These are phyloP conservation scores for Cariama cristata DNA, from an alignment of 2,113 vertebrate species.

Conservation along the genomic window DNA sequence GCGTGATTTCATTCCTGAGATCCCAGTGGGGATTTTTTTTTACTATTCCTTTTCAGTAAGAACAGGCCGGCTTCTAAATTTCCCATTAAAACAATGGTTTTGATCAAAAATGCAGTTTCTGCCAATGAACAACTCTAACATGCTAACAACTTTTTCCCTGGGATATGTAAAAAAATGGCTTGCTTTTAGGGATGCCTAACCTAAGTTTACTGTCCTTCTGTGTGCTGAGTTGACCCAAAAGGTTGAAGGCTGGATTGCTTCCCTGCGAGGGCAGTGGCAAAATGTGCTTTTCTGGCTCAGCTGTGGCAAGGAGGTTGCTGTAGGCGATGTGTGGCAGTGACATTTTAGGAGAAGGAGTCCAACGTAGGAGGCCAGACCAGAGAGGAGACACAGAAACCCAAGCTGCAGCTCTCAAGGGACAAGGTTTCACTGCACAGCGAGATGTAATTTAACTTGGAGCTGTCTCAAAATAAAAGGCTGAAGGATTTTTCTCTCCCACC, in stretches of 20 bases:
- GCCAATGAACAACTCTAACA: background rate
- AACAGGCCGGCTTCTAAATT: background rate
- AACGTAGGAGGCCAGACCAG: background rate
- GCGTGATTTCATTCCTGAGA: background rate
- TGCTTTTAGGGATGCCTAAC: background rate
- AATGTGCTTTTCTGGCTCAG: background rate
- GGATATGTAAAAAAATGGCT: background rate
- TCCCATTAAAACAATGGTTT: background rate
- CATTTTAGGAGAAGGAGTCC: background rate
- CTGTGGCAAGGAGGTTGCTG: background rate
- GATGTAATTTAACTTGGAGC: background rate
- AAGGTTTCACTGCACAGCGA: rapidly evolving
- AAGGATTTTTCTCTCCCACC: background rate
- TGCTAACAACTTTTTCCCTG: rapidly evolving
- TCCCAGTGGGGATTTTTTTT: background rate
- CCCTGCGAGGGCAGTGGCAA: background rate
- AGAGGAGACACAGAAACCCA: background rate
- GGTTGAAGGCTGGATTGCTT: background rate
- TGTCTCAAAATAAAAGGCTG: constrained; percentile 2
- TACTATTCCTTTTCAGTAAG: background rate
- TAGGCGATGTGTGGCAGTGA: background rate
- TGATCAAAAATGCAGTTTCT: background rate
- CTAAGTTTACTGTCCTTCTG: background rate
- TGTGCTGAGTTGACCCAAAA: background rate
- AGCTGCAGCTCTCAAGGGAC: background rate